Evolutionary conservation across 2,113 vertebrate genomes (phyloP), one percentile per base, ranked within the genome.

Genomic region (Elephantulus edwardii): DNA sequence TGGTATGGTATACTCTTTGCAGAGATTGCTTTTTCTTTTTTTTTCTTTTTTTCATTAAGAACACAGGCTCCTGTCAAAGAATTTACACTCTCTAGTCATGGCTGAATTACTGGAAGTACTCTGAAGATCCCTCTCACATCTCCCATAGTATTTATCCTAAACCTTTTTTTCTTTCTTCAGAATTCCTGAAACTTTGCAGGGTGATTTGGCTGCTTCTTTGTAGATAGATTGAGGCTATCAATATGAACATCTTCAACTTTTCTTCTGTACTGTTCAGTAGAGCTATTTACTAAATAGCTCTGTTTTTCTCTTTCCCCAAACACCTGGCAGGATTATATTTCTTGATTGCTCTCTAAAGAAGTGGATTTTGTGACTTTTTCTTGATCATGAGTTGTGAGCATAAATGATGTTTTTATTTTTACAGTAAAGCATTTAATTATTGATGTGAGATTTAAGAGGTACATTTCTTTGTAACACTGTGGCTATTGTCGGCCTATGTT

Each of bases 41-140:
- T n/a, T n/a, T n/a, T n/a, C 79, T 12, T 26, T 33, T 81, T 88
- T 93, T 80, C 60, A 44, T 90, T 66, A n/a, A 72, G 48, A 66
- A 74, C 52, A 75, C 28, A 56, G 44, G n/a, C 38, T 56, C 0
- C 33, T 90, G 56, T 22, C 30, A n/a, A 56, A 68, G 26, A 42
- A 90, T 90, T 58, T 85, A 40, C 3, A 48, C 3, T 60, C 24
- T 58, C 14, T 12, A 19, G 6, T 46, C 19, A 50, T 83, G 16
- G 24, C 74, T 44, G 54, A 35, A n/a, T n/a, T n/a, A n/a, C n/a
- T n/a, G n/a, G n/a, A n/a, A n/a, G n/a, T n/a, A 24, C 35, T 35
- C 11, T 72, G 91, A 52, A 76, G 30, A 13, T 44, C 14, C 71
- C 24, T 90, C 19, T 66, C 26, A 24, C 8, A 75, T 52, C 79